Evolutionary conservation across 1,140 invertebrate species (phyloP).

Genomic region (Pteromalus puparum): DNA sequence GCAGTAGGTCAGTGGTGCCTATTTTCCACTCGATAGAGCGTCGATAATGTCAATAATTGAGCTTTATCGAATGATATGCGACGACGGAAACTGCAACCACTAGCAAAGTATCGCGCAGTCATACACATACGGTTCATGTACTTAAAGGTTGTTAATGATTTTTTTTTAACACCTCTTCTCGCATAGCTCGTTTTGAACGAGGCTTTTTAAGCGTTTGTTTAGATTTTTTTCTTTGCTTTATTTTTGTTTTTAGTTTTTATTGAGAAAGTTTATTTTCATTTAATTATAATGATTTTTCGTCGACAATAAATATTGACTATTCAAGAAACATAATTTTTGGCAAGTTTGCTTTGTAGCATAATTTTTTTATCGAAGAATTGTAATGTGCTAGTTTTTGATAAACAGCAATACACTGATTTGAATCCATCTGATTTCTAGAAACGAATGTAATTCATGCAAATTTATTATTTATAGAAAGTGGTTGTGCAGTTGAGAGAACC

Average conservation of each 20-base stretch:
- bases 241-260: slow-evolving; percentile 29
- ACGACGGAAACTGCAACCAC: not conserved
- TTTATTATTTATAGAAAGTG: slow-evolving; percentile 33
- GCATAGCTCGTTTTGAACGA: not conserved
- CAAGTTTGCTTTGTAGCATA: not conserved
- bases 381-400: not conserved
- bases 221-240: slow-evolving; percentile 4
- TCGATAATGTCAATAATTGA: not conserved
- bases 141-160: slow-evolving; percentile 39
- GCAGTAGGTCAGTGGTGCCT: not conserved
- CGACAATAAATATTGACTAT: not conserved
- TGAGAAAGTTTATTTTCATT: slow-evolving; percentile 31
- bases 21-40: not conserved
- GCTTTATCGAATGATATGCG: not conserved
- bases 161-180: slow-evolving; percentile 13
- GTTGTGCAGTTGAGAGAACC: slow-evolving; percentile 34
- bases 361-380: not conserved
- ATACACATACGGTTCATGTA: slow-evolving; percentile 19
- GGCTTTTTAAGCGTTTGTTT: not conserved
- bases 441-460: not conserved
- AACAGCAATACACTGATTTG: not conserved
- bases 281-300: not conserved
- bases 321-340: not conserved
- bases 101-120: not conserved
- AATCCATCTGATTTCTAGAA: no score